Conservation (phyloP, 2,797 vertebrate genomes). For the Hemibagrus guttatus region DNA sequence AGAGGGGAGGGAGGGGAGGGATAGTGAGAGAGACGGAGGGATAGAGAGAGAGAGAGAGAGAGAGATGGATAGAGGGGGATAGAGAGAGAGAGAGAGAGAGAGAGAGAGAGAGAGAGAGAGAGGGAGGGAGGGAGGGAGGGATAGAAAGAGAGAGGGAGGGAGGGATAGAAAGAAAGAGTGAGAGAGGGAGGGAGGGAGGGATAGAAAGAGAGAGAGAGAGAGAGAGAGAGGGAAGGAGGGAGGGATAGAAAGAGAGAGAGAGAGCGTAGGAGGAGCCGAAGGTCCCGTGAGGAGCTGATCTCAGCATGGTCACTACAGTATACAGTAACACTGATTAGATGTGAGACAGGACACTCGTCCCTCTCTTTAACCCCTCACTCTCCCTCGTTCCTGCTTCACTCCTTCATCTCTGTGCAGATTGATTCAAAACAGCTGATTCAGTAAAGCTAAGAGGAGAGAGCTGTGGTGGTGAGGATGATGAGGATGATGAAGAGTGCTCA, state of each 20-base stretch:
- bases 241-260: background rate
- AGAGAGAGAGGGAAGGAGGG: background rate
- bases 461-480: background rate
- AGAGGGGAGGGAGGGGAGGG: slow-evolving; percentile 6
- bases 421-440: background rate
- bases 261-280: background rate
- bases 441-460: background rate
- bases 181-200: background rate
- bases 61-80: background rate
- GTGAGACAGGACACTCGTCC: slow-evolving; percentile 22
- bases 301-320: slow-evolving; percentile 34
- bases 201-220: slow-evolving; percentile 4
- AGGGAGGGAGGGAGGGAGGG: background rate
- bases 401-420: background rate
- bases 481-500: background rate
- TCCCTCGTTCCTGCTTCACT: background rate
- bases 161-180: background rate
- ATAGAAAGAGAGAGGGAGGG: too few relatives aligned
- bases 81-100: too few relatives aligned
- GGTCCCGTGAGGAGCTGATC: slow-evolving; percentile 32
- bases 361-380: background rate
- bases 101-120: too few relatives aligned
- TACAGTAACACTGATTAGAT: slow-evolving; percentile 33
- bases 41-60: too few relatives aligned
- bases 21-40: background rate